Conservation (phyloP, 2,113 vertebrate species). For the Corydoras maculifer region DNA sequence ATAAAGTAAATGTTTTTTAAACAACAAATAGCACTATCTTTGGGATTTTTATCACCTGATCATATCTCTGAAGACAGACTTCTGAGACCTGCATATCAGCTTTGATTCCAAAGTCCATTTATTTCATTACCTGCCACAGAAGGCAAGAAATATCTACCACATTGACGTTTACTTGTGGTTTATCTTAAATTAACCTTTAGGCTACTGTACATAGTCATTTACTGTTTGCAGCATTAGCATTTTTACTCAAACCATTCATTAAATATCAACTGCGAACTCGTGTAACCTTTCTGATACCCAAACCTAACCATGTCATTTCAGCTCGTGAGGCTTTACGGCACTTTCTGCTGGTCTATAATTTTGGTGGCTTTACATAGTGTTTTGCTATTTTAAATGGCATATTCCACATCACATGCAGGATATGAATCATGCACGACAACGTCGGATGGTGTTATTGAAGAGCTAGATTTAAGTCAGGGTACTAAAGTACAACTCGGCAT, state of each 20-base stretch:
- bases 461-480: constrained; percentile 4
- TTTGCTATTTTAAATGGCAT: constrained; percentile 25
- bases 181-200: too few species aligned
- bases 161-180: too few species aligned
- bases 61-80: too few species aligned
- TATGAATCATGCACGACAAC: constrained; percentile 5
- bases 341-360: constrained; percentile 15
- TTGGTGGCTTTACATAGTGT: constrained; percentile 5
- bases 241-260: neutral
- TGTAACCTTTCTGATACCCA: neutral
- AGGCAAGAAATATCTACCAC: too few species aligned
- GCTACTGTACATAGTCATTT: too few species aligned
- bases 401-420: neutral
- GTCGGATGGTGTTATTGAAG: constrained; percentile 4
- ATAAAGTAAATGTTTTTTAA: too few species aligned
- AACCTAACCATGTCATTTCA: constrained; percentile 19
- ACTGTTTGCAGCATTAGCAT: too few species aligned
- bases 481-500: neutral
- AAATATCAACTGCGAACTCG: neutral
- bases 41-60: too few species aligned
- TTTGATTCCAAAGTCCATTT: too few species aligned
- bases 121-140: too few species aligned
- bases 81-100: too few species aligned
- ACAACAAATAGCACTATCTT: too few species aligned
- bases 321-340: neutral